Conservation (phyloP, 1,140 invertebrate species). For the Geopemphigus sp. region DNA sequence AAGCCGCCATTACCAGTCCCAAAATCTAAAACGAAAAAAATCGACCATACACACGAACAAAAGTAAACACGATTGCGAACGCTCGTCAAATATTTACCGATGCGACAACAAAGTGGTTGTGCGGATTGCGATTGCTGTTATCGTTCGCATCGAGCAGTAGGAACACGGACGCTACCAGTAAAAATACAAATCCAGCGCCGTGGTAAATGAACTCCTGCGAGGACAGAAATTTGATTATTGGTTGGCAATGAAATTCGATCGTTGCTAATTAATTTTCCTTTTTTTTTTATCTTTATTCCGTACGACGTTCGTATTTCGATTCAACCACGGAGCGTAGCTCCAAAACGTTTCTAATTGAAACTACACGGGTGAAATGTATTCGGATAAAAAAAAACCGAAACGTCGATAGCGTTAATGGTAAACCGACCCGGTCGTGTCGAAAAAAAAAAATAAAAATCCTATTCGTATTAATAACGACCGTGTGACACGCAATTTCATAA, state of each 20-base stretch:
- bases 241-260: too few species aligned
- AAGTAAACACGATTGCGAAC: neutral
- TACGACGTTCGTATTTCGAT: neutral
- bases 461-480: too few species aligned
- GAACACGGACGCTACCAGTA: conserved; percentile 66
- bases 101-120: conserved; percentile 5
- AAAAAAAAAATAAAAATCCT: too few species aligned
- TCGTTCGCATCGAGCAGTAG: conserved; percentile 64
- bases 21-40: conserved; percentile 66
- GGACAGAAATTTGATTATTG: conserved; percentile 38
- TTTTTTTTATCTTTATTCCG: neutral
- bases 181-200: conserved; percentile 66
- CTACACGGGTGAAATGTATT: too few species aligned
- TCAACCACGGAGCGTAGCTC: neutral
- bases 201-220: conserved; percentile 79
- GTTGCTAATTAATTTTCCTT: neutral
- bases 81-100: conserved; percentile 1
- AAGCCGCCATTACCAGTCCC: conserved; percentile 66
- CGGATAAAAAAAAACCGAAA: too few species aligned
- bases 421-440: too few species aligned
- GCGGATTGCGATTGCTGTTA: conserved; percentile 51
- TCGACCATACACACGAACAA: neutral
- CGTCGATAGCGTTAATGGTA: too few species aligned
- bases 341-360: too few species aligned
- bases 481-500: too few species aligned